These are phyloP conservation scores for Stichodactyla helianthus DNA, from an alignment of 64 coral and sea anemone species.

Conservation along the genomic window DNA sequence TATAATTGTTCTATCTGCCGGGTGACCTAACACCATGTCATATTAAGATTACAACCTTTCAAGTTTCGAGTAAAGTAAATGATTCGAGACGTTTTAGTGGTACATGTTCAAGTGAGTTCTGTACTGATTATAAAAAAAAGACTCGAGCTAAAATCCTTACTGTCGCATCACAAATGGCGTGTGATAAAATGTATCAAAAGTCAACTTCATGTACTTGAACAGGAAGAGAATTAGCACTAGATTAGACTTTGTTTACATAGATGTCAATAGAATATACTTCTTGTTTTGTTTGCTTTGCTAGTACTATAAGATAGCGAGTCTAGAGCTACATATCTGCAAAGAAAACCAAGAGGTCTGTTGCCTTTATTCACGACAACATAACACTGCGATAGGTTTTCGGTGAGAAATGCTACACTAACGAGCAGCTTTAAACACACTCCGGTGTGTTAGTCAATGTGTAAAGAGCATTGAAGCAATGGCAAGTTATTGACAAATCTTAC, in stretches of 20 bases:
- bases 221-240: background rate
- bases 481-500: background rate
- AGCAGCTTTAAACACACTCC: background rate
- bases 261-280: background rate
- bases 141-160: background rate
- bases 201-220: background rate
- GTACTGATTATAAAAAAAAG: too few species aligned
- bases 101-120: background rate
- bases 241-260: conserved; percentile 15
- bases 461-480: background rate
- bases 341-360: background rate
- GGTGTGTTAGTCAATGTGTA: background rate
- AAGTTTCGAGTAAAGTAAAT: background rate
- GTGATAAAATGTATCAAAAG: background rate
- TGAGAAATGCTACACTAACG: background rate
- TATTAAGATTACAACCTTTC: background rate
- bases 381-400: background rate
- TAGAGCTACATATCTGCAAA: background rate
- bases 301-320: background rate
- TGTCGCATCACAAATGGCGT: background rate
- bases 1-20: background rate
- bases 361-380: background rate
- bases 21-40: background rate
- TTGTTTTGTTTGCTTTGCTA: background rate
- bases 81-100: background rate